Percentiles rank a stretch among this genome's conserved stretches.
These are phyloP conservation scores for Tokudaia tokunoshimensis DNA, from an alignment of 2,797 vertebrate genomes.

Conservation along the genomic window DNA sequence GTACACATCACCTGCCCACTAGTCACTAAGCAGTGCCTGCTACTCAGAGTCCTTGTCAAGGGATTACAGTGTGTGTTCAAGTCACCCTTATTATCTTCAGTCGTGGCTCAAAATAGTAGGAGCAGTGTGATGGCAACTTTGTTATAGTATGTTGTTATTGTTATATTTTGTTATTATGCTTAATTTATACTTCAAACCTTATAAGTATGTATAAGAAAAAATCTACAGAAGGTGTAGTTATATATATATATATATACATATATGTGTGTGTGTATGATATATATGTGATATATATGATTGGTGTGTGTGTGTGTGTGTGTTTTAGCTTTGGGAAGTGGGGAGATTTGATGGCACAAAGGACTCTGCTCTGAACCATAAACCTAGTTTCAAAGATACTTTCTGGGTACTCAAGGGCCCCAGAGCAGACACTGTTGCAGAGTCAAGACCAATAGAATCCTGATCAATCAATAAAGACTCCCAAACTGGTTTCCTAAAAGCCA, in stretches of 20 bases:
- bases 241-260: background rate
- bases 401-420: background rate
- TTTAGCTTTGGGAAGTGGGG: background rate
- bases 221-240: background rate
- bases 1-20: background rate
- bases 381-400: background rate
- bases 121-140: background rate
- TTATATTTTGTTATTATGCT: background rate
- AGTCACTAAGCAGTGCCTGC: background rate
- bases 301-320: background rate
- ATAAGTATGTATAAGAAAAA: background rate
- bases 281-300: background rate
- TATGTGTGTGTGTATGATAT: background rate
- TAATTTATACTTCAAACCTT: background rate
- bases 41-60: too few species aligned
- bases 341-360: background rate
- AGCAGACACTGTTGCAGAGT: conserved; percentile 3
- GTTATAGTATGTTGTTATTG: background rate
- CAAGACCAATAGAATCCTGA: conserved; percentile 48
- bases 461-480: conserved; percentile 37
- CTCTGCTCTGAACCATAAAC: conserved; percentile 20
- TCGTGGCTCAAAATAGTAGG: background rate
- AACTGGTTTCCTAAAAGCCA: conserved; percentile 38
- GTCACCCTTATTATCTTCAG: background rate
- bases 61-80: background rate